These are phyloP conservation scores for Hartigia nigra DNA, from an alignment of 2,888 invertebrate genomes.

Conservation along the genomic window DNA sequence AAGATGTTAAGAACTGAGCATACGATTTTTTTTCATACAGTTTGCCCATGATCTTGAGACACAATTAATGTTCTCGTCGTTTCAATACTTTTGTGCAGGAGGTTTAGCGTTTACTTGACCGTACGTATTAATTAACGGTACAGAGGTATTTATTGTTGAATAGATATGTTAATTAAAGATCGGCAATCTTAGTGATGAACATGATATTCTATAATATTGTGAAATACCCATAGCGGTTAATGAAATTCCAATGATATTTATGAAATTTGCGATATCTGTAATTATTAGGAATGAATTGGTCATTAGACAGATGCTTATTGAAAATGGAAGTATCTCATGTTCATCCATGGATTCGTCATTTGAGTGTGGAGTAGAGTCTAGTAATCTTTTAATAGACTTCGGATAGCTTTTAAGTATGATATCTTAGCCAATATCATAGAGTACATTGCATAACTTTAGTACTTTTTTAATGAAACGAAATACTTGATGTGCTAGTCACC, in stretches of 20 bases:
- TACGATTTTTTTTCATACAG: neutral
- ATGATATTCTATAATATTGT: neutral
- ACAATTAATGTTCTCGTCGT: neutral
- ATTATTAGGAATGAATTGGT: neutral
- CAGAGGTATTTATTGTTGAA: constrained; percentile 4
- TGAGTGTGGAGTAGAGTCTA: constrained; percentile 4
- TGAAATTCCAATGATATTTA: neutral
- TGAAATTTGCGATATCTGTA: neutral
- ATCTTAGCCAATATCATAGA: constrained; percentile 6
- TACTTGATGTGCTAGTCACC: constrained; percentile 8
- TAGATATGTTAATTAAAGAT: neutral
- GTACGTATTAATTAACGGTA: constrained; percentile 2
- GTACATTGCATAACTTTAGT: constrained; percentile 6
- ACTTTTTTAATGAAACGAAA: constrained; percentile 8
- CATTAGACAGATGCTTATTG: neutral
- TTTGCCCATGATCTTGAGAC: neutral
- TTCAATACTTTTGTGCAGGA: neutral
- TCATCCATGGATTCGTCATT: neutral
- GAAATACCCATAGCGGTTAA: neutral
- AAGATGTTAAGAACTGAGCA: neutral
- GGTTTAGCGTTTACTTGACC: constrained; percentile 1
- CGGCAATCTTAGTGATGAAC: constrained; percentile 1
- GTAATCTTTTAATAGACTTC: constrained; percentile 3
- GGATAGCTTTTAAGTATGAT: neutral
- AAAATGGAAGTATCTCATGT: neutral